These are phyloP conservation scores for Tinea trinotella DNA, from an alignment of 2,888 invertebrate species.

Conservation along the genomic window DNA sequence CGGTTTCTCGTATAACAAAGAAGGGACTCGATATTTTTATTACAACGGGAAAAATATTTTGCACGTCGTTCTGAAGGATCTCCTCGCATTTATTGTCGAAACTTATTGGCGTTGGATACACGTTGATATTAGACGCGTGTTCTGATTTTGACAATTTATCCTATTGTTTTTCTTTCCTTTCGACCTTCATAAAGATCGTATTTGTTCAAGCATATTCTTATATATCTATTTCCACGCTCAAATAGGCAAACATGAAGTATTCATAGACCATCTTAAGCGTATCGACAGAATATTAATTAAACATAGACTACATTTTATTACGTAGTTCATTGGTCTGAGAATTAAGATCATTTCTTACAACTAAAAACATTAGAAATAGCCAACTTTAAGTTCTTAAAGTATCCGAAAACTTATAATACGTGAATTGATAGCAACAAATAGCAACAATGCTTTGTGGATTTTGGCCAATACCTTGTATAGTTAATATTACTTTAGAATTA, in stretches of 20 bases:
- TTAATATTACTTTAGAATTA: too few relatives aligned
- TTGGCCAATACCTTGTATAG: too few relatives aligned
- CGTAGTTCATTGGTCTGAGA: too few relatives aligned
- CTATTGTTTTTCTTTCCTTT: neutral
- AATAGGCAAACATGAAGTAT: neutral
- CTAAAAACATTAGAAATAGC: too few relatives aligned
- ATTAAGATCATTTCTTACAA: too few relatives aligned
- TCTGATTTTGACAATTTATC: conserved; percentile 6
- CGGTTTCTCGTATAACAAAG: conserved; percentile 19
- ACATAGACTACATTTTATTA: neutral
- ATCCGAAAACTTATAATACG: too few relatives aligned
- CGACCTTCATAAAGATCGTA: neutral
- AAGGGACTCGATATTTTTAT: conserved; percentile 16
- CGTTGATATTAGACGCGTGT: conserved; percentile 8
- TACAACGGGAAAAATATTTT: conserved; percentile 15
- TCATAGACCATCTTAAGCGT: neutral
- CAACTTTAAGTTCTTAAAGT: too few relatives aligned
- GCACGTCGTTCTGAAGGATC: conserved; percentile 13
- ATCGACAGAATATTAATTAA: neutral
- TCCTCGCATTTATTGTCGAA: conserved; percentile 16
- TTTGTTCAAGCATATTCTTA: neutral
- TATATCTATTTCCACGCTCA: neutral
- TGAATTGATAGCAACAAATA: too few relatives aligned
- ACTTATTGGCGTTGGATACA: conserved; percentile 4
- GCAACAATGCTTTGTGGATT: too few relatives aligned